These are phyloP conservation scores for Leucophenga varia DNA, from an alignment of 1,140 invertebrate genomes.

Conservation along the genomic window DNA sequence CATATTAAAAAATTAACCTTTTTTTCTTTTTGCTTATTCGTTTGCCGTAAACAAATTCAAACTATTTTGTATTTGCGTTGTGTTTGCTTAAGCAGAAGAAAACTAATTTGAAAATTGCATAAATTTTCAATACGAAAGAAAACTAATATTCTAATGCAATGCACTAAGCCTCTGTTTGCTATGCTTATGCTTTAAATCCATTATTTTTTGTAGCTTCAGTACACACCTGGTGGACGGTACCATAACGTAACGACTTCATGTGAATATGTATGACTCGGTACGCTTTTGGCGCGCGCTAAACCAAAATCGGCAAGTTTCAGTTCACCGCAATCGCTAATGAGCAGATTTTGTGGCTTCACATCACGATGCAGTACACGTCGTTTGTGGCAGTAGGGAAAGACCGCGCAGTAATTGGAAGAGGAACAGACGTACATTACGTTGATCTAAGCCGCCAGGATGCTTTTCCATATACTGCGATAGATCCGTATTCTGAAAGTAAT, in stretches of 20 bases:
- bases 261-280: constrained; percentile 95
- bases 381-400: constrained; percentile 90
- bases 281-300: constrained; percentile 91
- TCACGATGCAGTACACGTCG: constrained; percentile 92
- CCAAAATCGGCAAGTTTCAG: constrained; percentile 96
- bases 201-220: no score
- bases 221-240: constrained; percentile 87
- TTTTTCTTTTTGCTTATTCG: constrained; percentile 25
- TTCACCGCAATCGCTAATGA: constrained; percentile 92
- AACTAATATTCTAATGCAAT: no score
- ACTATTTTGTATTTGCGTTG: no score
- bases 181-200: no score
- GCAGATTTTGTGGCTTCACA: constrained; percentile 95
- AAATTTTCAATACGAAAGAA: no score
- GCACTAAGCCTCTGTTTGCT: no score
- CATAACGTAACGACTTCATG: constrained; percentile 95
- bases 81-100: no score
- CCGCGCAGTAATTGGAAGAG: constrained; percentile 94
- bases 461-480: constrained; percentile 96
- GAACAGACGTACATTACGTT: constrained; percentile 89
- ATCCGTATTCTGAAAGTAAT: constrained; percentile 94
- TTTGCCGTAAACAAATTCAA: no score
- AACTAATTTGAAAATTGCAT: no score
- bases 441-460: constrained; percentile 87
- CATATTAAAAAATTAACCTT: constrained; percentile 54